Base-by-base conservation (phyloP, 2,113 vertebrate species). In the Lynx canadensis region DNA sequence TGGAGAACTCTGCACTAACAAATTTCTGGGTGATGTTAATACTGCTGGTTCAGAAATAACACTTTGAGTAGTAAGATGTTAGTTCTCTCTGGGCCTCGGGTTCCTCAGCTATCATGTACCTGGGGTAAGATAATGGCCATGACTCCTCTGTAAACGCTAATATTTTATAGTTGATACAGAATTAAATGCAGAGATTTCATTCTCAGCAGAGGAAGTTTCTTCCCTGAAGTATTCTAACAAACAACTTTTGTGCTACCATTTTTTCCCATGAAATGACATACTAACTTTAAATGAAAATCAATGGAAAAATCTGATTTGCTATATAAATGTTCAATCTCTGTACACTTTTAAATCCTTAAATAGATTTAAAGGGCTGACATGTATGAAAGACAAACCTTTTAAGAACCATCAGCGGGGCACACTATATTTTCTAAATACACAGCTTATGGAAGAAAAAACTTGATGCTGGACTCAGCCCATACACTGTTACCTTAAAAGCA, bases 211-310 rank as follows among this genome's bases (percentile, higher is more conserved):
- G 7, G 41, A 36, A 87, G 36, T 45, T 3, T 74, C 25, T 84
- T 66, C 45, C 68, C 31, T 71, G 19, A 79, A 94, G 60, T 60
- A 69, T 86, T 92, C 78, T 93, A 88, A 74, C 27, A 55, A 55
- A 87, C n/a, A 69, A 86, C n/a, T 84, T 74, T 68, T 80, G 41
- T 82, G 66, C 57, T 52, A 85, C 7, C 16, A 7, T 57, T 91
- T 71, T 85, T 85, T 36, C 1, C 66, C 12, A 73, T 74, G 5
- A 74, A 82, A 94, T 94, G 27, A 60, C 14, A 23, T 5, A 82
- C 3, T 57, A 95, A 55, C 57, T 83, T 68, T 90, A 93, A 91
- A 78, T 48, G n/a, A 89, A 95, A n/a, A n/a, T n/a, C n/a, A 92
- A 94, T 31, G 29, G 65, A 33, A 95, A 93, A 90, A 90, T 45